Base-by-base conservation (phyloP, 2,888 invertebrate genomes). In the Trachelus stipa region DNA sequence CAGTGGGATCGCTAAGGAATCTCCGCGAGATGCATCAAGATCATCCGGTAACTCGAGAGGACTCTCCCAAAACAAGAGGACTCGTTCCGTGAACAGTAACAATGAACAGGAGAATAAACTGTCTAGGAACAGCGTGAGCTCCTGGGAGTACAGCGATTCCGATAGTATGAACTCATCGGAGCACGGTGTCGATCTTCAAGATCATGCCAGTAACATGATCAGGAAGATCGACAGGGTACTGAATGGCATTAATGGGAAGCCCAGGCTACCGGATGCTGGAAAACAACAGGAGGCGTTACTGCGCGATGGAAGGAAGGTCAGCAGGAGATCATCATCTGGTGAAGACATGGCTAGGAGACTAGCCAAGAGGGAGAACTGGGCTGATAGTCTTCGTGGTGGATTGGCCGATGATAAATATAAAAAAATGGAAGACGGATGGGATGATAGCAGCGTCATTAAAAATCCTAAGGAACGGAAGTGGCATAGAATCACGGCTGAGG, bases 101-200 rank as follows among this genome's bases (percentile, higher is more conserved):
- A 56, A 35, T 2, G 79, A 90, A 91, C 73, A 85, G 88, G 12
- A 91, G 90, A 79, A 85, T 1, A 94, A 94, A 85, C 92, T 93
- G 83, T 93, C 93, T 84, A 93, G 93, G 79, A 94, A 94, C 83
- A 94, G 94, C 85, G 93, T 94, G 12, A 94, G 94, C 84, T 94
- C 94, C 11, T 94, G 94, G 83, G 95, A 95, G 80, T 94, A 94
- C 84, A 95, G 95, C 85, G 95, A 95, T 85, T 94, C 94, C 73
- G 95, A 95, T 90, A 94, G 94, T 4, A 92, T 94, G 81, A 94
- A 93, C 81, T 94, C 92, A 0, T 90, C 88, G 9, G 89, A 90
- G 75, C 82, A 88, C 3, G 89, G 89, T 2, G 81, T 86, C 37
- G 86, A 84, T 1, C 34, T 77, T 1, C 78, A 83, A 4, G 83